Evolutionary conservation across 1,140 invertebrate species (phyloP), one percentile per base, ranked within the genome.

Genomic region (Papilio aristodemus): DNA sequence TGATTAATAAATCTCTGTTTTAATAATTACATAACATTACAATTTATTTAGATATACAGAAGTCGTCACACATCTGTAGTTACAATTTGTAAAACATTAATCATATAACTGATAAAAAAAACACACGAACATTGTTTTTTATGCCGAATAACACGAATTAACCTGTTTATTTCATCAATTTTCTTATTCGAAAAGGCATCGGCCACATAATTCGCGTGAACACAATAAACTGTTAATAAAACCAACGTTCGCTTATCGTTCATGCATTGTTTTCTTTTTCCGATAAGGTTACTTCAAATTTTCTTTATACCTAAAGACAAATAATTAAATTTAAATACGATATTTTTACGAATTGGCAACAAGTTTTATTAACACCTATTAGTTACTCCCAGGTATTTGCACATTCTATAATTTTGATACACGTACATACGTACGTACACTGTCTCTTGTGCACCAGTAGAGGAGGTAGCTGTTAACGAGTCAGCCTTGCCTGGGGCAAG

Each of bases 201-300:
- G 46, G 9, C 9, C 6, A 32, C 27, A 32, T 54, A 54, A 54
- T 54, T 22, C 46, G 10, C 46, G 19, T 11, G 46, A 54, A 54
- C 46, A 54, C 19, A 54, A 54, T 54, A 54, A 54, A 54, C 46
- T 54, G 19, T 10, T 54, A 54, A 32, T 32, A 32, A 32, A 32
- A 54, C 46, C 46, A 54, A 54, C 17, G 19, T 22, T 0, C 19
- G 10, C 46, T 54, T 54, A 54, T 54, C 46, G 46, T 54, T 54
- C 46, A 54, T 13, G 19, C 10, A 25, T 46, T 54, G 46, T 54
- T 54, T 54, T 54, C 19, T 22, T 54, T 22, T 54, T 54, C 9
- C 46, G 46, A 54, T 54, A 54, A 54, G 10, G 46, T 54, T 22
- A 46, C n/a, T 22, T 19, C 46, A 13, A 54, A 54, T 54, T 54